Evolutionary conservation across 1,140 invertebrate species (phyloP).

Genomic region (Sitobion miscanthi): DNA sequence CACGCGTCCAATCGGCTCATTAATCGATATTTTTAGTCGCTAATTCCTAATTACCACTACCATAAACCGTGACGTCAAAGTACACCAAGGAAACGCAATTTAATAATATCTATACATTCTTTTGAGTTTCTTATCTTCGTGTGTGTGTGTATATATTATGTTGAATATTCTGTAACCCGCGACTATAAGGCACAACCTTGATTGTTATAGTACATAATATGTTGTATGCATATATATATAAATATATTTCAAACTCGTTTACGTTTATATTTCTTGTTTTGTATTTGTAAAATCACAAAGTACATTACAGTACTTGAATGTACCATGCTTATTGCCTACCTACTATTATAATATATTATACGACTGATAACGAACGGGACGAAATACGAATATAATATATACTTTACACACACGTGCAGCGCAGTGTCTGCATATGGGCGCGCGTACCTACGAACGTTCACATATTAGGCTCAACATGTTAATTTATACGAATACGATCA

Average conservation of each 20-base stretch:
- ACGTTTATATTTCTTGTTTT: background rate
- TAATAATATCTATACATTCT: conserved; percentile 18
- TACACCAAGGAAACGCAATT: background rate
- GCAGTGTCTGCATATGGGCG: background rate
- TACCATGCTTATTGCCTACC: background rate
- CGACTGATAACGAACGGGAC: conserved; percentile 24
- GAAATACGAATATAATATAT: background rate
- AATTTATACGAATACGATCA: background rate
- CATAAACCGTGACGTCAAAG: conserved; percentile 14
- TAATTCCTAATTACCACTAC: background rate
- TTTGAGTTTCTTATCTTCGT: conserved; percentile 18
- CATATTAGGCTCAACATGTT: background rate
- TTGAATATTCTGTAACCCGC: background rate
- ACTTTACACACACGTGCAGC: background rate
- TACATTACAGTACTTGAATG: background rate
- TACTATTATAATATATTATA: background rate
- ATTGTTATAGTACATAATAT: background rate
- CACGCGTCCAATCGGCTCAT: background rate
- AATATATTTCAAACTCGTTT: conserved; percentile 10
- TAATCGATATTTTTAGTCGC: conserved; percentile 8
- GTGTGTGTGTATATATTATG: background rate
- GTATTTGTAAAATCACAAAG: background rate
- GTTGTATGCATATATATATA: background rate
- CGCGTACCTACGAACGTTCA: background rate
- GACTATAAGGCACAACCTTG: conserved; percentile 6